Evolutionary conservation across 2,113 vertebrate genomes (phyloP).

Genomic region (Benitochromis conjunctus): DNA sequence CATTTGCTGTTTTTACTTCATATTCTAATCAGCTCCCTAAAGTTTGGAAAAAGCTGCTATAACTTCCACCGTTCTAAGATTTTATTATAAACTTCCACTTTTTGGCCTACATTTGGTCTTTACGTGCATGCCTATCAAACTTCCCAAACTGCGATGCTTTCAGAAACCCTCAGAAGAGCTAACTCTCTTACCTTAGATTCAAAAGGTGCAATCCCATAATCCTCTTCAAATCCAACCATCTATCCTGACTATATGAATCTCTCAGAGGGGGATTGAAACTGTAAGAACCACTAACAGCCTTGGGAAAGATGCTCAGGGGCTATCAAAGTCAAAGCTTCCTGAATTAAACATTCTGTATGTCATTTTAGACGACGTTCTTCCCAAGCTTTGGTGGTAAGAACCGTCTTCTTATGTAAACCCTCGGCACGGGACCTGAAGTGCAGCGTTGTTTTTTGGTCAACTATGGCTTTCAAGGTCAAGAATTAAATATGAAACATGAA

Average conservation of each 20-base stretch:
- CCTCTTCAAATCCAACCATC: conserved; percentile 24
- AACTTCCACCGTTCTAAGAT: not conserved
- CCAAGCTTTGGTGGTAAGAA: not conserved
- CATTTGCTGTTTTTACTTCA: not conserved
- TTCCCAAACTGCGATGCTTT: not conserved
- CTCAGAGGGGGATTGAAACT: not conserved
- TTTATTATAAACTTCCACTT: not conserved
- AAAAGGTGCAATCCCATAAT: conserved; percentile 35
- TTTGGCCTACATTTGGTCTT: not conserved
- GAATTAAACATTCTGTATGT: not conserved
- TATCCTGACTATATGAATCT: conserved; percentile 9
- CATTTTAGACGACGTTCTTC: not conserved
- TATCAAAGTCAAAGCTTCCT: conserved; percentile 2
- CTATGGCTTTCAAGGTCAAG: not conserved
- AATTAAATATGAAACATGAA: not conserved
- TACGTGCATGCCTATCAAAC: not conserved
- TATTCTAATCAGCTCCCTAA: conserved; percentile 3
- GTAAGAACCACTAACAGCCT: not conserved
- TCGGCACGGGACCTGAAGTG: not conserved
- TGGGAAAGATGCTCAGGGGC: conserved; percentile 1
- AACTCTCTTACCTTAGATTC: not conserved
- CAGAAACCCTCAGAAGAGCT: not conserved
- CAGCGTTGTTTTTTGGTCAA: not conserved
- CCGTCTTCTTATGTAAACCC: not conserved
- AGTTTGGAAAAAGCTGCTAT: not conserved